Conservation (phyloP, 2,888 invertebrate species). For the Ophion slaviceki region DNA sequence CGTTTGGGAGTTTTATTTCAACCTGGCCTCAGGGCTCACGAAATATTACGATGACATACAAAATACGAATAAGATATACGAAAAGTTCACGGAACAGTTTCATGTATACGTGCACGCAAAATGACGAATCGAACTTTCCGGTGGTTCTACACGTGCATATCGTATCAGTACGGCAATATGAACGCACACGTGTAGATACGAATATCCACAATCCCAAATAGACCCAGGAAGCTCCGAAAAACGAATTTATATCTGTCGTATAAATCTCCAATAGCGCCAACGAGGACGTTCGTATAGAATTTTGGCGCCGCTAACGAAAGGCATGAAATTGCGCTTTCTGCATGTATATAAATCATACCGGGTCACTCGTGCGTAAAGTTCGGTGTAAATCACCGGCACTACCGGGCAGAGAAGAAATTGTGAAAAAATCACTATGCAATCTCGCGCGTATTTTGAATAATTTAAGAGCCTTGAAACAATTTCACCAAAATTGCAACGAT, state of each 20-base stretch:
- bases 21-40: constrained; percentile 5
- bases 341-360: constrained; percentile 31
- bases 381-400: constrained; percentile 35
- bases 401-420: not conserved
- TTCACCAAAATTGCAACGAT: not conserved
- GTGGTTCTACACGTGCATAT: constrained; percentile 31
- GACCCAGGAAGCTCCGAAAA: constrained; percentile 24
- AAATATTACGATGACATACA: constrained; percentile 6
- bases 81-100: constrained; percentile 3
- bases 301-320: constrained; percentile 49
- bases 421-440: constrained; percentile 27
- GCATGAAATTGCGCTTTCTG: constrained; percentile 31
- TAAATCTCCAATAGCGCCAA: constrained; percentile 57
- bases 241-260: constrained; percentile 57
- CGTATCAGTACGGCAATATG: constrained; percentile 13
- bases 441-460: constrained; percentile 11
- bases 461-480: not conserved
- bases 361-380: constrained; percentile 22
- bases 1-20: constrained; percentile 13
- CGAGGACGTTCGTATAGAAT: constrained; percentile 42
- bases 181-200: not conserved
- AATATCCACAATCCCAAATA: not conserved
- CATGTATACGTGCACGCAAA: not conserved
- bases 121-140: constrained; percentile 35
- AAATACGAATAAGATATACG: not conserved